Evolutionary conservation across 2,888 invertebrate genomes (phyloP).

Genomic region (Melanostoma scalare): DNA sequence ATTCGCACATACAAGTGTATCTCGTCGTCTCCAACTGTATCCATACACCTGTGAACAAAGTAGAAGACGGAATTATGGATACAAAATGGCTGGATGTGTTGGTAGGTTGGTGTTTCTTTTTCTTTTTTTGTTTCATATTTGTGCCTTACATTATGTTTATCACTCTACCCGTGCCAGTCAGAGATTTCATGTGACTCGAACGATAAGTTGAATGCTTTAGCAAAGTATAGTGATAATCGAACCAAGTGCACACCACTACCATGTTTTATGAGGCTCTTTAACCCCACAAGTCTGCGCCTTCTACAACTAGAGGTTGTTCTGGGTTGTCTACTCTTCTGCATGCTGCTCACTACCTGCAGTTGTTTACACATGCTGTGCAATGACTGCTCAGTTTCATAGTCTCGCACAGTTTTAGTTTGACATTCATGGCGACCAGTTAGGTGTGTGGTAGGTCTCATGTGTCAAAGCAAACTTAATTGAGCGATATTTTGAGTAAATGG

Average conservation of each 20-base stretch:
- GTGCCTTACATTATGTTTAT: conserved; percentile 42
- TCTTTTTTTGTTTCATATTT: conserved; percentile 8
- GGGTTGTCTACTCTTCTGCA: conserved; percentile 31
- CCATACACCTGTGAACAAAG: conserved; percentile 60
- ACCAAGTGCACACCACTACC: conserved; percentile 61
- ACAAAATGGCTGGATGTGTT: conserved; percentile 11
- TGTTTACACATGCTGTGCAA: conserved; percentile 71
- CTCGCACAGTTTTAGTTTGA: conserved; percentile 65
- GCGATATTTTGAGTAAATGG: conserved; percentile 32
- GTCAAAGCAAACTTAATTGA: conserved; percentile 66
- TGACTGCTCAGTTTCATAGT: conserved; percentile 62
- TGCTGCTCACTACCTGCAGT: conserved; percentile 53
- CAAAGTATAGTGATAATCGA: conserved; percentile 55
- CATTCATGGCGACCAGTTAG: conserved; percentile 68
- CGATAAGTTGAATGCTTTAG: conserved; percentile 59
- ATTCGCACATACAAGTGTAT: conserved; percentile 24
- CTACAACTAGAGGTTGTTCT: conserved; percentile 2
- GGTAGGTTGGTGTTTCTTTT: conserved; percentile 22
- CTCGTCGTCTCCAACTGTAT: conserved; percentile 39
- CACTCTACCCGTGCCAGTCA: conserved; percentile 5
- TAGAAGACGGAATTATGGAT: conserved; percentile 47
- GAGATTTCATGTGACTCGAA: conserved; percentile 43
- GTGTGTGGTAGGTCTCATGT: conserved; percentile 63
- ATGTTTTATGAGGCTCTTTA: conserved; percentile 60
- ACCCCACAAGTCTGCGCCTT: conserved; percentile 40